Evolutionary conservation across 2,797 vertebrate genomes (phyloP), one percentile per base, ranked within the genome.

Genomic region (Apodemus agrarius): DNA sequence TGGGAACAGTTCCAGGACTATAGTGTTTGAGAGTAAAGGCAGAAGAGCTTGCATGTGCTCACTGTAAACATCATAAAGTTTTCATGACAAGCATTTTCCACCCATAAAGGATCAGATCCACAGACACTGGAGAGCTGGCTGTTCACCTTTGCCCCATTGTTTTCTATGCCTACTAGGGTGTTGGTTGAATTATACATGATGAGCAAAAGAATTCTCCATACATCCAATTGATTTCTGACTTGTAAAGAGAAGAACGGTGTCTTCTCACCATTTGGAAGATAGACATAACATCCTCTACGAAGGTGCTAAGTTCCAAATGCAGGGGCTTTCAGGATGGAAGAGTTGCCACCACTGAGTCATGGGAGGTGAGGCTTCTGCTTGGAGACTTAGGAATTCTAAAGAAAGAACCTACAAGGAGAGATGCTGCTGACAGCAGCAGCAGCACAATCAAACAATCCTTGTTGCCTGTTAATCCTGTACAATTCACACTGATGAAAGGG

Each of bases 391-490:
- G 21, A 57, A 83, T 93, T 91, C 61, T 22, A 85, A 91, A 96
- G 84, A 90, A 96, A 88, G 43, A 57, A 29, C 22, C 26, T 37
- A 3, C 21, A 0, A 85, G 72, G 34, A 34, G 40, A 96, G 54
- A 49, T 1, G 1, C 74, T 59, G 24, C 59, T 14, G 29, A 67
- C 90, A 40, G 63, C 63, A 65, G 96, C 88, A 74, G 92, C 94
- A 90, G 74, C n/a, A 26, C 46, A 76, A 95, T 91, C 90, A 92
- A 97, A 95, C 92, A 90, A 43, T 78, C 49, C 89, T 96, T 90
- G 96, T 96, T 93, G 90, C 95, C 97, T 97, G 94, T 83, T 97
- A 96, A 96, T 93, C 96, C 95, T 59, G 83, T 93, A n/a, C 91
- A 97, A 97, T 97, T 97, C 96, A 96, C 89, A 80, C 37, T 74